Base-by-base conservation (phyloP, 2,888 invertebrate genomes). In the Dendrolimus pini region DNA sequence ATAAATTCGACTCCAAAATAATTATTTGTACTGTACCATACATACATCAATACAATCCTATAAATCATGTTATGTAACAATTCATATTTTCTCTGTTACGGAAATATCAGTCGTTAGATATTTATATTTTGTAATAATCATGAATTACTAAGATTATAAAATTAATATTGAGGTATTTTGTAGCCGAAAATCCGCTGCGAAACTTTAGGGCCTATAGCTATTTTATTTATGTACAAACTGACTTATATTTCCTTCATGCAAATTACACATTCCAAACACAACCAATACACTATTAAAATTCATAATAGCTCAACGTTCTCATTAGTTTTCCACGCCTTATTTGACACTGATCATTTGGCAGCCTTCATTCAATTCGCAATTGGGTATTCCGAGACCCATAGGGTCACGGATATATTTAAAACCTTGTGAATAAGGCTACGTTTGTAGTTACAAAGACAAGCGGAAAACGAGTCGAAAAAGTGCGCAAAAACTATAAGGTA, bases 241-340 rank as follows among this genome's bases (percentile, higher is more conserved):
- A 3, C 3, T 30, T 30, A 30, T 30, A 6, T 30, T 30, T 30
- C 47, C 9, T 47, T 10, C 47, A 47, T 10, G 7, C 9, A 47
- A 47, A 47, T 47, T 47, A 47, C 47, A 47, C 47, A 47, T 47
- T 47, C 47, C 9, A 47, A 9, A 47, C 47, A 6, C 8, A 47
- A 2, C 9, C 47, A 47, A 47, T 9, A 47, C 47, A 47, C 47
- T 47, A 47, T 47, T 47, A 47, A 47, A 47, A 47, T 47, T 47
- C 47, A 47, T 47, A 47, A 47, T 47, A 47, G 47, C 12, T 47
- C 47, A 59, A 58, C 59, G 59, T 58, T 60, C 55, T 64, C 59
- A 61, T 66, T 66, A 57, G 56, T 58, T 64, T 66, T 63, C 66
- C 58, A 55, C 58, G 59, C 63, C 60, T 58, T 61, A 62, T 59